Percentiles rank a stretch among this genome's conserved stretches.
Conservation (phyloP, 2,113 vertebrate genomes). For the Callocephalon fimbriatum region DNA sequence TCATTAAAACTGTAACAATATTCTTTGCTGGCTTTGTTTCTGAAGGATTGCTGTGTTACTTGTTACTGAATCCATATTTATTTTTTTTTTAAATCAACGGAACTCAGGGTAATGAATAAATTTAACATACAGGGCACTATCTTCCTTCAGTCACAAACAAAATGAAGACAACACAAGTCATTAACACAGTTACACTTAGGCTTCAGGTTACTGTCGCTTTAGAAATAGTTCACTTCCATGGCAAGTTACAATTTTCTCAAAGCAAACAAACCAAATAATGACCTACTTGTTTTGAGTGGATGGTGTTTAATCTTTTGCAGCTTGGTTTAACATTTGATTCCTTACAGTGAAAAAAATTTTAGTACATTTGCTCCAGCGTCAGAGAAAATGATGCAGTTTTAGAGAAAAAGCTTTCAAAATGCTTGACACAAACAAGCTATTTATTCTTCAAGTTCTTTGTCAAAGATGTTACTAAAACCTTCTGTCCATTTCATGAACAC, state of each 20-base stretch:
- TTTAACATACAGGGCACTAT: conserved; percentile 39
- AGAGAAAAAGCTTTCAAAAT: conserved; percentile 78
- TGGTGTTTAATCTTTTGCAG: conserved; percentile 38
- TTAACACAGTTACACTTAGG: conserved; percentile 63
- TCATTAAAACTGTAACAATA: conserved; percentile 41
- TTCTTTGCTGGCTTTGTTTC: conserved; percentile 49
- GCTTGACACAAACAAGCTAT: conserved; percentile 83
- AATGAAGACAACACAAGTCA: conserved; percentile 45
- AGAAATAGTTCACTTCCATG: conserved; percentile 26
- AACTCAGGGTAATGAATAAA: conserved; percentile 36
- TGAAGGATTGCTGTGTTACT: conserved; percentile 53
- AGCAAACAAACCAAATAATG: conserved; percentile 28
- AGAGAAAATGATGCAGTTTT: conserved; percentile 72
- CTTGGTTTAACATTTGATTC: conserved; percentile 55
- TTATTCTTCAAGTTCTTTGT: conserved; percentile 76
- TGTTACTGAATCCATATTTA: conserved; percentile 12
- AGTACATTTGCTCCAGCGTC: conserved; percentile 69
- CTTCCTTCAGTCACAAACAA: conserved; percentile 63
- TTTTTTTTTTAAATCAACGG: background rate
- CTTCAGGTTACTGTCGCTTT: conserved; percentile 24
- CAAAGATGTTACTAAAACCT: conserved; percentile 76
- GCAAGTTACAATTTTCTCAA: background rate
- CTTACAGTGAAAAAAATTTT: conserved; percentile 66
- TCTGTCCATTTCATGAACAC: conserved; percentile 69
- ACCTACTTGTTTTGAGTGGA: conserved; percentile 22